These are phyloP conservation scores for Bradypodion pumilum DNA, from an alignment of 2,797 vertebrate genomes.

Conservation along the genomic window DNA sequence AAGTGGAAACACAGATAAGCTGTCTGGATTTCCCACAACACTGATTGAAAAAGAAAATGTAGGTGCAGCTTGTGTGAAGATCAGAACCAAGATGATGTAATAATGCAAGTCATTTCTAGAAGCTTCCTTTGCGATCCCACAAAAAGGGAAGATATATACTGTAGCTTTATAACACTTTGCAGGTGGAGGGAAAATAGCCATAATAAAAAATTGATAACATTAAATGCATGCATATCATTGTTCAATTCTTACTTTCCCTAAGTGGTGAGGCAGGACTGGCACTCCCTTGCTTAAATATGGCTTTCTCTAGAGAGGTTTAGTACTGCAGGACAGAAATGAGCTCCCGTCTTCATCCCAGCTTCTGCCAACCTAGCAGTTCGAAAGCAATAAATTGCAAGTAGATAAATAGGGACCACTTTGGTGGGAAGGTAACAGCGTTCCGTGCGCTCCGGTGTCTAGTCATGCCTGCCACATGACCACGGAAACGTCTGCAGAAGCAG, in stretches of 20 bases:
- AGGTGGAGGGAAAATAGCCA: neutral
- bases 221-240: neutral
- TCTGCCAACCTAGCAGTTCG: too few relatives aligned
- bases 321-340: too few relatives aligned
- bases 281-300: neutral
- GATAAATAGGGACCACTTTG: too few relatives aligned
- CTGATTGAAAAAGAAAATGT: too few relatives aligned
- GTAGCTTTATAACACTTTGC: too few relatives aligned
- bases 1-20: constrained; percentile 8
- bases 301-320: neutral
- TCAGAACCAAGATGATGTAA: neutral
- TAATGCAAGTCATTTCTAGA: neutral
- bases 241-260: neutral
- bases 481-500: too few relatives aligned
- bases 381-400: too few relatives aligned
- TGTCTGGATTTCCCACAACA: neutral
- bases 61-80: neutral
- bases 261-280: neutral
- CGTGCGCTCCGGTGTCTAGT: too few relatives aligned
- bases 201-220: neutral
- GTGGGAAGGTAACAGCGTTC: too few relatives aligned
- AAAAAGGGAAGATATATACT: neutral
- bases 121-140: neutral
- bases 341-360: too few relatives aligned
- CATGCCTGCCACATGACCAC: too few relatives aligned